These are phyloP conservation scores for Mesaphorura yosii DNA, from an alignment of 1,140 invertebrate genomes.

Conservation along the genomic window DNA sequence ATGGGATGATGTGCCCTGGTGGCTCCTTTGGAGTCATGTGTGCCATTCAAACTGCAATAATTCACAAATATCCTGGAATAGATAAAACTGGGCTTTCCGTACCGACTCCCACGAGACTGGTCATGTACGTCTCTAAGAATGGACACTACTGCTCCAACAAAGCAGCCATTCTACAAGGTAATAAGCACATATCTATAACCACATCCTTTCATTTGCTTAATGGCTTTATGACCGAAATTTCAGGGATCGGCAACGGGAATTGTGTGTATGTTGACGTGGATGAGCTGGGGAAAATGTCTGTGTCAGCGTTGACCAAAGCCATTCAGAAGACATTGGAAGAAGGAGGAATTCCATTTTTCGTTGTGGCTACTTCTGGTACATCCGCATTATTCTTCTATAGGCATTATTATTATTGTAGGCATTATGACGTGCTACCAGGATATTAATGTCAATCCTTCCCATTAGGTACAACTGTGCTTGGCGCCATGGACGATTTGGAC, in stretches of 20 bases:
- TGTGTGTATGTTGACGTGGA: slow-evolving; percentile 60
- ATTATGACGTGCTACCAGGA: neutral
- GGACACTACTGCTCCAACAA: slow-evolving; percentile 90
- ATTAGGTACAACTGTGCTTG: slow-evolving; percentile 45
- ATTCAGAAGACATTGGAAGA: slow-evolving; percentile 53
- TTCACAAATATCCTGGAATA: slow-evolving; percentile 57
- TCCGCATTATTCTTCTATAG: slow-evolving; percentile 48
- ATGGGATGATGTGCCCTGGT: slow-evolving; percentile 88
- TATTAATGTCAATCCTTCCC: neutral
- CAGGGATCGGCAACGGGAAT: slow-evolving; percentile 65
- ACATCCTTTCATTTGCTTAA: neutral
- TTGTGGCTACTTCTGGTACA: slow-evolving; percentile 61
- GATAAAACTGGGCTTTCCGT: slow-evolving; percentile 39
- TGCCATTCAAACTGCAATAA: slow-evolving; percentile 78
- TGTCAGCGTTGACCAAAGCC: slow-evolving; percentile 54
- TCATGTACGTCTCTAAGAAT: slow-evolving; percentile 72
- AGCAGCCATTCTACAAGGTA: slow-evolving; percentile 50
- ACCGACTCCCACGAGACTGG: slow-evolving; percentile 40
- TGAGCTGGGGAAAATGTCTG: slow-evolving; percentile 61
- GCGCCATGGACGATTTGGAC: slow-evolving; percentile 77
- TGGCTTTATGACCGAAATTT: neutral
- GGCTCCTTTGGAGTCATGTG: slow-evolving; percentile 90
- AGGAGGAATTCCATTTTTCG: slow-evolving; percentile 66
- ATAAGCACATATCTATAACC: neutral
- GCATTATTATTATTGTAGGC: slow-evolving; percentile 3